Percentiles rank a stretch among this genome's conserved stretches.
Conservation (phyloP, 1,140 invertebrate species). For the Sarcophaga peregrina region DNA sequence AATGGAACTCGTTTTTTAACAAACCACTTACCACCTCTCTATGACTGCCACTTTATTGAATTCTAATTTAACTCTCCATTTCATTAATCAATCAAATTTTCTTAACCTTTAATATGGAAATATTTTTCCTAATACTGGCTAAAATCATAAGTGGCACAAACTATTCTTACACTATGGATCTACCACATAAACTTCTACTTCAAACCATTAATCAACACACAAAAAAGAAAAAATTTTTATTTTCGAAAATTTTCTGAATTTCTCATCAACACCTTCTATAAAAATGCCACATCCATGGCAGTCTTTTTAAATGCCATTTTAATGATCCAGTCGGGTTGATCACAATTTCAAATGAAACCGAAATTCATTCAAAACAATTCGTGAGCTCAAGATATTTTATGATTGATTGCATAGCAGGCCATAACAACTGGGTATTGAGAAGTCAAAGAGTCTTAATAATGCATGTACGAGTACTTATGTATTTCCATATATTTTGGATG, state of each 20-base stretch:
- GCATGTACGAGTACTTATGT: background rate
- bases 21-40: too few species aligned
- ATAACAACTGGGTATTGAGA: background rate
- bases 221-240: background rate
- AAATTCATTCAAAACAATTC: conserved; percentile 20
- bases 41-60: too few species aligned
- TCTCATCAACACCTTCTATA: conserved; percentile 27
- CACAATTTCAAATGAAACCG: conserved; percentile 31
- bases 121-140: too few species aligned
- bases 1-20: too few species aligned
- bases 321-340: conserved; percentile 21
- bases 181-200: too few species aligned
- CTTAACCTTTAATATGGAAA: too few species aligned
- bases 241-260: conserved; percentile 15
- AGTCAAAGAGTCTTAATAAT: background rate
- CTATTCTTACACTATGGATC: background rate
- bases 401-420: background rate
- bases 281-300: background rate
- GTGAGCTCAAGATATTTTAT: conserved; percentile 30
- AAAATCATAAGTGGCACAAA: too few species aligned
- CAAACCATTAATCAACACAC: background rate
- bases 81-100: too few species aligned
- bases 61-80: too few species aligned
- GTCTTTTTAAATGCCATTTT: conserved; percentile 10
- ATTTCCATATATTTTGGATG: too few species aligned